phyloP scores from a whole-genome alignment of 2,113 vertebrate species.

The Strigops habroptila region DNA sequence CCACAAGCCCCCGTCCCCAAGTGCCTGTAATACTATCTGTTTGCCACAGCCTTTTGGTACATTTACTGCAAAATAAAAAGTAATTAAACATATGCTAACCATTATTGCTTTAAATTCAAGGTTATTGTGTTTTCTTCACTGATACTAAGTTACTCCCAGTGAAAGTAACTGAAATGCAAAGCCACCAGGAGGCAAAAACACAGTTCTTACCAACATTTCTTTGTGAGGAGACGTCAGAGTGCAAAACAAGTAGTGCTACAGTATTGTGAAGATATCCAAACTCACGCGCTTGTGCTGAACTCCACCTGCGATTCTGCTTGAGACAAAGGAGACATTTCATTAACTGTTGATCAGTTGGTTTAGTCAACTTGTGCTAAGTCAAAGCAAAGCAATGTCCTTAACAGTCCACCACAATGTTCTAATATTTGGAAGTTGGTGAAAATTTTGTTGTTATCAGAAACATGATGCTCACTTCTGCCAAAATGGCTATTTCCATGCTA shows the following conservation, averaged over 20 bases:
- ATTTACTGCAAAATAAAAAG: background rate
- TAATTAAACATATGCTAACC: background rate
- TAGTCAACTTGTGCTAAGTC: background rate
- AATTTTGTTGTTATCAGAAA: background rate
- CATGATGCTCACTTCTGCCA: background rate
- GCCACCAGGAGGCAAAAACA: background rate
- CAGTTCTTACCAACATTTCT: conserved; percentile 84
- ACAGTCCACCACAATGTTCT: background rate
- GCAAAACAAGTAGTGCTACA: conserved; percentile 88
- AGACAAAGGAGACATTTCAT: background rate
- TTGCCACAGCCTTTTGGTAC: background rate
- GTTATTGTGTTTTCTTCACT: background rate
- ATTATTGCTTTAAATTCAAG: background rate
- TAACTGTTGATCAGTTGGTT: background rate
- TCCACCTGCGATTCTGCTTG: conserved; percentile 93
- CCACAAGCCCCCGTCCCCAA: accelerated
- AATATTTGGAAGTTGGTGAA: background rate
- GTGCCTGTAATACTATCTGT: background rate
- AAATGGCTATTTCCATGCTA: background rate
- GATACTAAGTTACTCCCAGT: background rate
- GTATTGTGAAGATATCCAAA: conserved; percentile 95
- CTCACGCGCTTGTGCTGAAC: conserved; percentile 93
- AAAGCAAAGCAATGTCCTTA: background rate
- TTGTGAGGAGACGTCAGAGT: conserved; percentile 86
- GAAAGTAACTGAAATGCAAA: background rate